Percentiles rank a stretch among this genome's conserved stretches.
Evolutionary conservation across 2,888 invertebrate species (phyloP).

Genomic region (Epistrophella euchroma): DNA sequence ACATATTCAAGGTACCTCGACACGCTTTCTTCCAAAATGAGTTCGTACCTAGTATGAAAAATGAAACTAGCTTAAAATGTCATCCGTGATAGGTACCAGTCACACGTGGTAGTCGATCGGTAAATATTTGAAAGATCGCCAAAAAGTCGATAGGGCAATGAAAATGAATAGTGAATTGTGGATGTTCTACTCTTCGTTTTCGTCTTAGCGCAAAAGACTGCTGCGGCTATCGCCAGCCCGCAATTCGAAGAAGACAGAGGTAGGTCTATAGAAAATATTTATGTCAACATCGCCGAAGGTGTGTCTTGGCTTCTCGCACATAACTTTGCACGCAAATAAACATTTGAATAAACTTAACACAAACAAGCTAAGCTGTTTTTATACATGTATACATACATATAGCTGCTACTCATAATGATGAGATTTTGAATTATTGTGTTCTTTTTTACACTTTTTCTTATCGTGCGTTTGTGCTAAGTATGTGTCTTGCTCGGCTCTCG

Average conservation of each 20-base stretch:
- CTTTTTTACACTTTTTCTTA: slow-evolving; percentile 28
- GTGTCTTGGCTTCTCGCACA: slow-evolving; percentile 65
- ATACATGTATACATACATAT: not conserved
- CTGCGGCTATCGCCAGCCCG: slow-evolving; percentile 24
- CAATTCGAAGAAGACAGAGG: slow-evolving; percentile 7
- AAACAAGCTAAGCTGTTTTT: slow-evolving; percentile 38
- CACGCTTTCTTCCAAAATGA: slow-evolving; percentile 51
- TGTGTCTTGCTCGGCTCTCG: slow-evolving; percentile 28
- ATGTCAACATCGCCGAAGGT: slow-evolving; percentile 71
- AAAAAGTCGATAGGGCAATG: slow-evolving; percentile 40
- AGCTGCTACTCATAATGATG: slow-evolving; percentile 21
- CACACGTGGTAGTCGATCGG: slow-evolving; percentile 59
- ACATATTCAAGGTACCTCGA: not conserved
- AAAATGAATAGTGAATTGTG: slow-evolving; percentile 21
- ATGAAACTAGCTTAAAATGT: slow-evolving; percentile 42
- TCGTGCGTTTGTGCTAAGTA: slow-evolving; percentile 25
- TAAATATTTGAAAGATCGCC: slow-evolving; percentile 47
- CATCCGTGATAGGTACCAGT: slow-evolving; percentile 35
- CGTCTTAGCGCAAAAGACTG: slow-evolving; percentile 16
- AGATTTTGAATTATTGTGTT: slow-evolving; percentile 25
- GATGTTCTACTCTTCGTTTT: slow-evolving; percentile 10
- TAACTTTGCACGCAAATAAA: slow-evolving; percentile 69
- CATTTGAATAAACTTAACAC: slow-evolving; percentile 61
- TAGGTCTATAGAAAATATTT: slow-evolving; percentile 59
- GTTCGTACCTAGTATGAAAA: slow-evolving; percentile 26